Evolutionary conservation across 2,888 invertebrate species (phyloP).

Genomic region (Torymus auratus): DNA sequence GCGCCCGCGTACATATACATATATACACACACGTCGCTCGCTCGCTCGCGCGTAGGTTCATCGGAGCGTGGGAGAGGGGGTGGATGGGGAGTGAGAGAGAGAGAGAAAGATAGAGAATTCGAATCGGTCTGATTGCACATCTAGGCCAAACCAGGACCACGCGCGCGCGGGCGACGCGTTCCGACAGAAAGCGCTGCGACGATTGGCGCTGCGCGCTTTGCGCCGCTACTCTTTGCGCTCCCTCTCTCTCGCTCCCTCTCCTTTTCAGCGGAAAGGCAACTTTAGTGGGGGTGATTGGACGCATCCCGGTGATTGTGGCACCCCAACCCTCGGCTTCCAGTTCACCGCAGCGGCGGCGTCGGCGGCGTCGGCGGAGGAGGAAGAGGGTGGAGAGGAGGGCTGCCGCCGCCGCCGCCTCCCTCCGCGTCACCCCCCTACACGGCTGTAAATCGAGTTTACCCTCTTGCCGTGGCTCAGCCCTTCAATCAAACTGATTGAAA

Average conservation of each 20-base stretch:
- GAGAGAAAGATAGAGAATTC: slow-evolving; percentile 54
- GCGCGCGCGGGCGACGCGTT: slow-evolving; percentile 65
- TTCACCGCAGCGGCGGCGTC: slow-evolving; percentile 62
- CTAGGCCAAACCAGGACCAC: slow-evolving; percentile 75
- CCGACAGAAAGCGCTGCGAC: slow-evolving; percentile 75
- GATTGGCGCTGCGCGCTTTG: slow-evolving; percentile 69
- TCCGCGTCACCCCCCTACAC: slow-evolving; percentile 64
- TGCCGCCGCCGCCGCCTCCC: slow-evolving; percentile 25
- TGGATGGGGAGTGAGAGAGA: slow-evolving; percentile 59
- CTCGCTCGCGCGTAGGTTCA: slow-evolving; percentile 39
- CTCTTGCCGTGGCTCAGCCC: slow-evolving; percentile 74
- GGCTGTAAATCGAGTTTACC: slow-evolving; percentile 77
- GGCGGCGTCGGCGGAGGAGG: slow-evolving; percentile 41
- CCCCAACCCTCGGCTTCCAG: slow-evolving; percentile 67
- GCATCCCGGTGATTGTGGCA: slow-evolving; percentile 76
- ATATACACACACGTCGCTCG: slow-evolving; percentile 61
- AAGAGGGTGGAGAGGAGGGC: too few relatives aligned
- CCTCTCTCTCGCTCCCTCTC: slow-evolving; percentile 59
- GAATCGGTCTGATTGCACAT: slow-evolving; percentile 76
- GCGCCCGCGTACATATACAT: slow-evolving; percentile 55
- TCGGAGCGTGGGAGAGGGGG: slow-evolving; percentile 5
- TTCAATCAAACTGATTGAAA: slow-evolving; percentile 78
- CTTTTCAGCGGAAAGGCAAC: slow-evolving; percentile 56
- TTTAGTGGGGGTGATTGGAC: slow-evolving; percentile 74
- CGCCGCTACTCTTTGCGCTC: slow-evolving; percentile 60